phyloP scores from a whole-genome alignment of 2,113 vertebrate species.

The Natator depressus region DNA sequence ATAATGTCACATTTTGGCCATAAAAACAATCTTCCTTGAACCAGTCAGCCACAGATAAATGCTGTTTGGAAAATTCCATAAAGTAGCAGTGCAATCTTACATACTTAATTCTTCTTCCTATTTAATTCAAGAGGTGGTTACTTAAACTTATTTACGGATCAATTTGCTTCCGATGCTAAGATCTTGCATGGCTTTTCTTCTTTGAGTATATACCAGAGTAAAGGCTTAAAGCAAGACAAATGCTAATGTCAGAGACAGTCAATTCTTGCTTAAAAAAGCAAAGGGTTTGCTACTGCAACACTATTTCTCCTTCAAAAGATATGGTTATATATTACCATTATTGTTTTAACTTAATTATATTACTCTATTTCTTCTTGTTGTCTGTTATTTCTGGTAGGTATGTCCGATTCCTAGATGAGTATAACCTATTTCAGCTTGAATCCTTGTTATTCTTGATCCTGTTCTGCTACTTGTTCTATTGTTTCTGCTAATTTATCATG shows the following conservation, averaged over 20 bases:
- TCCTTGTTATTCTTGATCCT: neutral
- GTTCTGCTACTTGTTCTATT: neutral
- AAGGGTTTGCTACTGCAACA: neutral
- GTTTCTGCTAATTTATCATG: neutral
- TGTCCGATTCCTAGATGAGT: neutral
- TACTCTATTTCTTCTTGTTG: neutral
- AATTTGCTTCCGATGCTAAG: neutral
- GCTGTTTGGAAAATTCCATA: neutral
- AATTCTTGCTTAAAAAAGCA: neutral
- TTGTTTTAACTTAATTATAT: neutral
- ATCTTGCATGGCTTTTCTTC: neutral
- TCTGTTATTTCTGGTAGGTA: neutral
- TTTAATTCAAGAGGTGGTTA: neutral
- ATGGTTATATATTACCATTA: neutral
- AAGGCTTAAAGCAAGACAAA: neutral
- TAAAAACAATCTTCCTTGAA: neutral
- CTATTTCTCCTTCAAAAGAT: neutral
- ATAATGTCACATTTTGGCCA: neutral
- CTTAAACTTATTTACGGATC: neutral
- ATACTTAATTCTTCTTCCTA: conserved; percentile 6
- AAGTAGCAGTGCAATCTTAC: neutral
- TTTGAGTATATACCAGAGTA: neutral
- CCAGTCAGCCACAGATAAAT: neutral
- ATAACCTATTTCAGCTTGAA: neutral
- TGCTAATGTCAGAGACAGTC: neutral